Conservation (phyloP, 1,140 invertebrate genomes). For the Danaus plexippus region DNA sequence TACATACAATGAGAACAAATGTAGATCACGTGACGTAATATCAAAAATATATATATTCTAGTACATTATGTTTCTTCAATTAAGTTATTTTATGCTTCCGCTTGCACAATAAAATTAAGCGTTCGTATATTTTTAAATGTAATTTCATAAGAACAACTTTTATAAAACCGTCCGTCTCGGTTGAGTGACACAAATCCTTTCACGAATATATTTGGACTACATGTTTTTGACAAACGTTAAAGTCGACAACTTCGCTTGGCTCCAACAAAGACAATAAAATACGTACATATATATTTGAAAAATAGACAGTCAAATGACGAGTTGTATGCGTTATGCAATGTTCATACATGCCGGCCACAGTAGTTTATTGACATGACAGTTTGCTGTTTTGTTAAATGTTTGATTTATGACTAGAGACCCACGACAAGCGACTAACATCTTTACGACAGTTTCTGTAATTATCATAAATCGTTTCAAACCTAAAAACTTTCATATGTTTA, state of each 20-base stretch:
- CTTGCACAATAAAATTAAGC: no score
- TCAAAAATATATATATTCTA: no score
- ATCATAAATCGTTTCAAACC: conserved; percentile 10
- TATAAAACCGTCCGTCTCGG: conserved; percentile 15
- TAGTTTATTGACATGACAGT: conserved; percentile 43
- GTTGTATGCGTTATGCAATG: conserved; percentile 26
- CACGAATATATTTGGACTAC: conserved; percentile 30
- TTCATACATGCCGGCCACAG: conserved; percentile 23
- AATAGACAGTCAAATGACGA: neutral
- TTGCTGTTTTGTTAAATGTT: conserved; percentile 37
- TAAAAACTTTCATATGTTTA: neutral
- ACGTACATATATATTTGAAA: neutral
- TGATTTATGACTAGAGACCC: conserved; percentile 37
- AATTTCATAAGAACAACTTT: conserved; percentile 5
- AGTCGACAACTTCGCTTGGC: conserved; percentile 20
- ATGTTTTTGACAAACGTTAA: conserved; percentile 24
- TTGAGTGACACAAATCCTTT: conserved; percentile 22
- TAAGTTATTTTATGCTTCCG: no score
- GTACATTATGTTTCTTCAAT: no score
- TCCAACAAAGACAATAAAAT: conserved; percentile 1
- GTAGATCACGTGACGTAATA: no score
- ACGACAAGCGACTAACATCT: conserved; percentile 13
- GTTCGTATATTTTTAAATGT: no score
- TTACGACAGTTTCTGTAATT: conserved; percentile 28
- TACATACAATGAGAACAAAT: neutral